These are phyloP conservation scores for Palloptera scutellata DNA, from an alignment of 2,888 invertebrate genomes.

Conservation along the genomic window DNA sequence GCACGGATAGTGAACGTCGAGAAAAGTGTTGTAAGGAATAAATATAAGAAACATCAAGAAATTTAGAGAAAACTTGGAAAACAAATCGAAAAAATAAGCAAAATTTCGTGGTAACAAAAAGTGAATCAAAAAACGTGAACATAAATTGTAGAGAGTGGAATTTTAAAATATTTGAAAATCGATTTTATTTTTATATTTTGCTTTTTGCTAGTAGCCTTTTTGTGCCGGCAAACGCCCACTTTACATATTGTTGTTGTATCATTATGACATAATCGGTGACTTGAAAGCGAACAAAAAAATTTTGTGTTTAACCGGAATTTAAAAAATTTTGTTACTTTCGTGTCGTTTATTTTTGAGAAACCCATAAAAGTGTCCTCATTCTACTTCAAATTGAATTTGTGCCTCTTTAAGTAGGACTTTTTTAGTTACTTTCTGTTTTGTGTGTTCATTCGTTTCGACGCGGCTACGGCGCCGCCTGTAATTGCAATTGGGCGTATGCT, in stretches of 20 bases:
- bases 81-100: not conserved
- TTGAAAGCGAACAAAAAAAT: not conserved
- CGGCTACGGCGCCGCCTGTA: too few species aligned
- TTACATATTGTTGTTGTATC: not conserved
- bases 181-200: not conserved
- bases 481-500: too few species aligned
- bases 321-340: not conserved
- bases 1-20: conserved; percentile 20
- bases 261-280: conserved; percentile 7
- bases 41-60: conserved; percentile 1
- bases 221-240: conserved; percentile 24
- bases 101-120: not conserved
- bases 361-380: too few species aligned
- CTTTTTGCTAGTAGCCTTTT: not conserved
- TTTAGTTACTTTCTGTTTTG: too few species aligned
- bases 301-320: not conserved
- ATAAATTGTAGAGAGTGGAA: conserved; percentile 19
- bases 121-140: not conserved
- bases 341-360: not conserved
- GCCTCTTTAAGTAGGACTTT: too few species aligned
- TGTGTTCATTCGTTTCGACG: too few species aligned
- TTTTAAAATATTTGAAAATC: conserved; percentile 14
- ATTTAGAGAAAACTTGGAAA: not conserved
- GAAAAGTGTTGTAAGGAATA: conserved; percentile 16
- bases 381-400: too few species aligned